Evolutionary conservation across 2,113 vertebrate species (phyloP).

Genomic region (Edolisoma coerulescens): DNA sequence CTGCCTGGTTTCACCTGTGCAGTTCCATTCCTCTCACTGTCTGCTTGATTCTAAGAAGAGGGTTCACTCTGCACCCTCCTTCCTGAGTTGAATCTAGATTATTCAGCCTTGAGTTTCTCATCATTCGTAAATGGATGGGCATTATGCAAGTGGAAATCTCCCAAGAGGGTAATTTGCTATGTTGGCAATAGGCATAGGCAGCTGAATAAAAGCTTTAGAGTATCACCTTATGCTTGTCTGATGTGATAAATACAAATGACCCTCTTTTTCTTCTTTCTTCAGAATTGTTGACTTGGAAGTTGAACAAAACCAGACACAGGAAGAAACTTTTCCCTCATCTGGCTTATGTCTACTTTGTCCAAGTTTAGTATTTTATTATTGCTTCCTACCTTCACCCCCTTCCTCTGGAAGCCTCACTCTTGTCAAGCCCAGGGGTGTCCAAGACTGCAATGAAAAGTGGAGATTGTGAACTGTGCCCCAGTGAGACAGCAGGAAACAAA

Average conservation of each 20-base stretch:
- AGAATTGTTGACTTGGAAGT: constrained; percentile 1
- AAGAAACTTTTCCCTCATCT: not conserved
- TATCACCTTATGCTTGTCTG: not conserved
- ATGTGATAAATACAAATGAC: not conserved
- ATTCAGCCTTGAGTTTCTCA: not conserved
- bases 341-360: not conserved
- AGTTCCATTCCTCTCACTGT: not conserved
- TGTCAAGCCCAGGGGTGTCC: not conserved
- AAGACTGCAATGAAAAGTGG: not conserved
- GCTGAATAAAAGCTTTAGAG: not conserved
- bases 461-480: not conserved
- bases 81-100: not conserved
- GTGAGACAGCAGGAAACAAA: rapidly evolving
- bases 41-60: not conserved
- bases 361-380: not conserved
- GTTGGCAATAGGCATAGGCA: not conserved
- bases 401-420: not conserved
- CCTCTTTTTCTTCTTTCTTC: not conserved
- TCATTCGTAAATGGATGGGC: not conserved
- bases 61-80: not conserved
- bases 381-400: not conserved
- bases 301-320: not conserved
- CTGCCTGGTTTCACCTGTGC: not conserved
- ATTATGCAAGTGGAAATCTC: not conserved
- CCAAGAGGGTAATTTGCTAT: not conserved